These are phyloP conservation scores for Diabrotica undecimpunctata DNA, from an alignment of 1,140 invertebrate species.

Conservation along the genomic window DNA sequence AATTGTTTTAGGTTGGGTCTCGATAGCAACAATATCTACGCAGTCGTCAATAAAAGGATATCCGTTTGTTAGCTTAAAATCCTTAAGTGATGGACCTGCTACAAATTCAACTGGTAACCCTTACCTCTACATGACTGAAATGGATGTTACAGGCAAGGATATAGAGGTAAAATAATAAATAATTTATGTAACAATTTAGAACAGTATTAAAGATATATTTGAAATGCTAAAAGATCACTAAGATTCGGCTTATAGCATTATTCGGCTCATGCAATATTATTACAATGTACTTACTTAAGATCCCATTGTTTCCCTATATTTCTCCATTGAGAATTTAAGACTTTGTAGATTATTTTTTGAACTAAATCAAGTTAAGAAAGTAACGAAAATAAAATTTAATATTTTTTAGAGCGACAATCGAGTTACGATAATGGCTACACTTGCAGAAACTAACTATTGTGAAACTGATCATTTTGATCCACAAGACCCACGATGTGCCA, in stretches of 20 bases:
- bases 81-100: constrained; percentile 66
- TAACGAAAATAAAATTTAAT: no score
- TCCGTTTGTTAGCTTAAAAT: constrained; percentile 72
- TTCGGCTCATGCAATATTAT: no score
- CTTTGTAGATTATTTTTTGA: no score
- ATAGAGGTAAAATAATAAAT: constrained; percentile 52
- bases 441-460: constrained; percentile 69
- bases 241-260: no score
- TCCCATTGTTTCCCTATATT: no score
- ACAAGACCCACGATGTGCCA: constrained; percentile 76
- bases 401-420: constrained; percentile 57
- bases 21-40: constrained; percentile 70
- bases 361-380: no score
- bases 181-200: background rate
- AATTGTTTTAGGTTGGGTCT: constrained; percentile 61
- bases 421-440: constrained; percentile 62
- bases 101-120: constrained; percentile 69
- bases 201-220: no score
- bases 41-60: constrained; percentile 58
- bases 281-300: no score
- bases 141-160: constrained; percentile 73
- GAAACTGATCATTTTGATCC: constrained; percentile 62
- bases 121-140: constrained; percentile 71
- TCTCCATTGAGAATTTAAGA: no score
- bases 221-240: no score